A percentile compares a stretch with the other conserved stretches of the same genome.
Evolutionary conservation across 2,888 invertebrate genomes (phyloP).

Genomic region (Nyleta sp.): DNA sequence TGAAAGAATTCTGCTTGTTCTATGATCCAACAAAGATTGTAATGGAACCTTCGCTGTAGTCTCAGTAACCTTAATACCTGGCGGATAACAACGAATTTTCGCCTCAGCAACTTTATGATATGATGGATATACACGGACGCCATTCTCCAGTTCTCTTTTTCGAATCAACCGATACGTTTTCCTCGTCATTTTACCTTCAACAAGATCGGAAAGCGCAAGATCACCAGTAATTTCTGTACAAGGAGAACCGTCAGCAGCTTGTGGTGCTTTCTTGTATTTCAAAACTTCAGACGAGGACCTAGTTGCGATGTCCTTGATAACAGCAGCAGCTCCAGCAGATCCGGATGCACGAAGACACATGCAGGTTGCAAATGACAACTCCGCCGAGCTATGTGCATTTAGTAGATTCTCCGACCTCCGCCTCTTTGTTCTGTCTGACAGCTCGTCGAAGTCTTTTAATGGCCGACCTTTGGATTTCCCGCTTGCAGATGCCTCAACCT

Average conservation of each 20-base stretch:
- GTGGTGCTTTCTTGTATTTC: constrained; percentile 21
- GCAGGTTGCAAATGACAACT: constrained; percentile 28
- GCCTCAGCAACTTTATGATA: constrained; percentile 51
- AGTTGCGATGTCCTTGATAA: constrained; percentile 24
- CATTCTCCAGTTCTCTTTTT: constrained; percentile 40
- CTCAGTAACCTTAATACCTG: constrained; percentile 42
- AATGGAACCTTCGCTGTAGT: constrained; percentile 47
- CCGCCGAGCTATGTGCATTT: constrained; percentile 17
- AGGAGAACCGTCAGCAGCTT: constrained; percentile 6
- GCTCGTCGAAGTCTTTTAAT: constrained; percentile 10
- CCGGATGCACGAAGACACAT: constrained; percentile 50
- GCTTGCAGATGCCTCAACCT: constrained; percentile 7
- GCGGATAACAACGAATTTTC: constrained; percentile 52
- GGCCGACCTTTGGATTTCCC: constrained; percentile 24
- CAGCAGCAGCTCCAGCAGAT: constrained; percentile 28
- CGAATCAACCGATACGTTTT: constrained; percentile 38
- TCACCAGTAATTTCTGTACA: constrained; percentile 38
- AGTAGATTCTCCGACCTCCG: constrained; percentile 21
- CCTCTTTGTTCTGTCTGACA: no score
- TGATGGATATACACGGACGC: constrained; percentile 45
- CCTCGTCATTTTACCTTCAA: constrained; percentile 42
- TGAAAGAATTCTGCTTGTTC: constrained; percentile 19
- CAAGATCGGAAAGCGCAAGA: constrained; percentile 35
- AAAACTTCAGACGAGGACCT: constrained; percentile 9
- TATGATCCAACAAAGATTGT: constrained; percentile 58